phyloP scores from a whole-genome alignment of 2,888 invertebrate species.

The Aporophyla lueneburgensis region DNA sequence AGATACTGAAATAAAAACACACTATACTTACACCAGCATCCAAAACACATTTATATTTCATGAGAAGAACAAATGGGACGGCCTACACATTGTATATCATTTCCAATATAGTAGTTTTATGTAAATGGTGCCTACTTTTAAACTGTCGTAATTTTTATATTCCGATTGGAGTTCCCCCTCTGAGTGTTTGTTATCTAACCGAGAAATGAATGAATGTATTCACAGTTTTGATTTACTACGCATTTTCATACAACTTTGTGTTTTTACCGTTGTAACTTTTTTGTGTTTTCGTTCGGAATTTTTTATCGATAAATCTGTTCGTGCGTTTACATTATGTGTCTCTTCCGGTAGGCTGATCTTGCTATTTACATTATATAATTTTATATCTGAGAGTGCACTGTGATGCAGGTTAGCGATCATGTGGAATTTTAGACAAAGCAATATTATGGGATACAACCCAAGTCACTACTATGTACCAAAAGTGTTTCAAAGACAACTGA shows the following conservation, averaged over 20 bases:
- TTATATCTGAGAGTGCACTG: no score
- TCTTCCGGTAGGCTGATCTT: neutral
- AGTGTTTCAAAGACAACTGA: neutral
- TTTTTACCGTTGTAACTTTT: conserved; percentile 63
- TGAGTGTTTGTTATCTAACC: conserved; percentile 86
- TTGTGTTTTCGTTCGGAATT: conserved; percentile 62
- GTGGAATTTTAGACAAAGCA: no score
- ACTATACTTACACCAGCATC: conserved; percentile 28
- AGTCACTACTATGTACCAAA: neutral
- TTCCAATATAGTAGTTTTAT: conserved; percentile 89
- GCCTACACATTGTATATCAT: conserved; percentile 82
- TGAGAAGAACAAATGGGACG: conserved; percentile 83
- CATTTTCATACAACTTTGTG: conserved; percentile 77
- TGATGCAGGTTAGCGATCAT: no score
- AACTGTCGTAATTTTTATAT: conserved; percentile 90
- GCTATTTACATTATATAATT: neutral
- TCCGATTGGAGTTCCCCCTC: conserved; percentile 88
- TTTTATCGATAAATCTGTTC: conserved; percentile 55
- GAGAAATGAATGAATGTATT: conserved; percentile 87
- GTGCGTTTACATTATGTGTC: conserved; percentile 30
- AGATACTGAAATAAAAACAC: neutral
- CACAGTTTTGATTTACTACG: conserved; percentile 84
- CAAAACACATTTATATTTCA: conserved; percentile 74
- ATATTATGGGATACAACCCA: no score
- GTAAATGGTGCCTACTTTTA: conserved; percentile 90